phyloP scores from a whole-genome alignment of 2,113 vertebrate genomes.

The Hydrolagus affinis region DNA sequence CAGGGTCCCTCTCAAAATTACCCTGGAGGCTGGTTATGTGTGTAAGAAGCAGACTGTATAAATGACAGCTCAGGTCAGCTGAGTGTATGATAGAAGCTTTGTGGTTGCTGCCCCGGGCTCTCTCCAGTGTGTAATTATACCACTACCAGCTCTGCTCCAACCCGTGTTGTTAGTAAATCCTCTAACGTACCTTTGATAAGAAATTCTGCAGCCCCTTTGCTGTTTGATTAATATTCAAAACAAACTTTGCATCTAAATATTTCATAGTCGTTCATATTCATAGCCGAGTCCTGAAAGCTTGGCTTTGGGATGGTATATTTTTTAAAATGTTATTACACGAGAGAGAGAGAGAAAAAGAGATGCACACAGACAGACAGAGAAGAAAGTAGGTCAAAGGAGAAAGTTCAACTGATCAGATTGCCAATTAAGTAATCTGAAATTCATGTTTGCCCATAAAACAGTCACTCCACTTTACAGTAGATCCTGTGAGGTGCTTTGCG shows the following conservation, averaged over 20 bases:
- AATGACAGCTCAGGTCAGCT: no score
- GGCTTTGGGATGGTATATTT: neutral
- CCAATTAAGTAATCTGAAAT: neutral
- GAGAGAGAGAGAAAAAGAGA: no score
- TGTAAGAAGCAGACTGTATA: no score
- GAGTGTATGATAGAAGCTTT: neutral
- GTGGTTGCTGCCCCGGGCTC: neutral
- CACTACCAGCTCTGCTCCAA: neutral
- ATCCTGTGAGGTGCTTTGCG: no score
- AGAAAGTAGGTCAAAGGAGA: no score
- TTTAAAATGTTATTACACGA: no score
- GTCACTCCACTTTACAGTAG: no score
- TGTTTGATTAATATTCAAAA: conserved; percentile 4
- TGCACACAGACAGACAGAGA: no score
- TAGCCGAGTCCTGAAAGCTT: neutral
- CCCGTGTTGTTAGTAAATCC: neutral
- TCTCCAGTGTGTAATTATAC: neutral
- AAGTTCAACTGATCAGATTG: neutral
- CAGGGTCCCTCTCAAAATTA: no score
- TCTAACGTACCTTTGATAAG: neutral
- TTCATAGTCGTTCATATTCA: neutral
- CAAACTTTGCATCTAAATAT: neutral
- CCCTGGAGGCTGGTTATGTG: no score
- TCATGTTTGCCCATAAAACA: no score
- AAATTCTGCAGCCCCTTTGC: neutral